phyloP scores from a whole-genome alignment of 2,888 invertebrate species.

The Conus canariensis region DNA sequence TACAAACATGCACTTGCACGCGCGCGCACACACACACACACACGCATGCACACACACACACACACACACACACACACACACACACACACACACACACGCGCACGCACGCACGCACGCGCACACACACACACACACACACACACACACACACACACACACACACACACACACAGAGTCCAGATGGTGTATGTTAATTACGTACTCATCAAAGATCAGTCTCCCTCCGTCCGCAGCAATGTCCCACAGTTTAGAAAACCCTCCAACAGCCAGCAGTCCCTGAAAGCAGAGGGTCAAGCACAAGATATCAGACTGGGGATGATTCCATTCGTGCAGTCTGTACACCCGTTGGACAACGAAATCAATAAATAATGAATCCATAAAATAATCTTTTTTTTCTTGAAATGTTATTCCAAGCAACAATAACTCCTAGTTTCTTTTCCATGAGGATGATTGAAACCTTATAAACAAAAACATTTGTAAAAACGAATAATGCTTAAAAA shows the following conservation, averaged over 20 bases:
- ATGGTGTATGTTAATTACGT: background rate
- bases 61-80: background rate
- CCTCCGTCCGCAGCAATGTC: background rate
- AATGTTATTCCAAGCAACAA: too few species aligned
- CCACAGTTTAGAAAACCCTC: background rate
- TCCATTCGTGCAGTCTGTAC: too few species aligned
- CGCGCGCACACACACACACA: background rate
- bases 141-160: conserved; percentile 3
- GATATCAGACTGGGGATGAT: too few species aligned
- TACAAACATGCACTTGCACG: background rate
- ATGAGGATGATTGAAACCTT: too few species aligned
- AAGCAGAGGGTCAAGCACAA: too few species aligned
- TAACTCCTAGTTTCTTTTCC: too few species aligned
- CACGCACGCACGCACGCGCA: background rate
- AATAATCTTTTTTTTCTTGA: too few species aligned
- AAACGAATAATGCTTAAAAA: too few species aligned
- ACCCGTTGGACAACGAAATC: too few species aligned
- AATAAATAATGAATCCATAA: too few species aligned
- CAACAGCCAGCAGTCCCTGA: background rate
- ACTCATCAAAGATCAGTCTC: conserved; percentile 9
- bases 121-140: background rate
- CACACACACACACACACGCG: background rate
- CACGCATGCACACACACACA: background rate
- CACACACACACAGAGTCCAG: background rate
- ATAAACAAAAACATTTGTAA: too few species aligned